phyloP scores from a whole-genome alignment of 1,140 invertebrate genomes.

The Dinothrombium tinctorium region DNA sequence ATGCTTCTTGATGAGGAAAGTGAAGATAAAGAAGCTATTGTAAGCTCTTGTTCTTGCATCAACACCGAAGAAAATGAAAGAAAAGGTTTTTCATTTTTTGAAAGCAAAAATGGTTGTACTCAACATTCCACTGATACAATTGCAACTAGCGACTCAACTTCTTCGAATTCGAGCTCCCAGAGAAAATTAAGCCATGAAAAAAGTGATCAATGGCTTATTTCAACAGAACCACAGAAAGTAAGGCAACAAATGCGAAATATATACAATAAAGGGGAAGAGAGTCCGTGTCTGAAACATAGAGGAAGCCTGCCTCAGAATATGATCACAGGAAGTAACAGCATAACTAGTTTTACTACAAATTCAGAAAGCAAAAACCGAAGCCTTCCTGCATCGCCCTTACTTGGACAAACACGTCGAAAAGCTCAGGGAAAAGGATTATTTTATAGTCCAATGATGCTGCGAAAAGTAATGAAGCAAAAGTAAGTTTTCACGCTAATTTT shows the following conservation, averaged over 20 bases:
- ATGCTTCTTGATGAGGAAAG: constrained; percentile 5
- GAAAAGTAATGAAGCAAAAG: constrained; percentile 15
- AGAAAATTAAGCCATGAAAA: neutral
- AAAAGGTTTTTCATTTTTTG: neutral
- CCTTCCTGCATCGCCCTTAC: constrained; percentile 4
- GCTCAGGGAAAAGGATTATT: constrained; percentile 13
- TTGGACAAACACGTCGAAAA: neutral
- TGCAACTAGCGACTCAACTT: neutral
- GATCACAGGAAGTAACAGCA: neutral
- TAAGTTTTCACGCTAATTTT: constrained; percentile 28
- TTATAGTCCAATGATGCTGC: constrained; percentile 16
- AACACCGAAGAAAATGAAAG: too few species aligned
- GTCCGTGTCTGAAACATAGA: too few species aligned
- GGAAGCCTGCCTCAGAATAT: neutral
- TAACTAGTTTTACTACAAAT: neutral
- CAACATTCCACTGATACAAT: neutral
- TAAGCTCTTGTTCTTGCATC: constrained; percentile 7
- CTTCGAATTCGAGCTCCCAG: neutral
- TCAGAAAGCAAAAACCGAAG: constrained; percentile 1
- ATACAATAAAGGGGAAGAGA: too few species aligned
- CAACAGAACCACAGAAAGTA: neutral
- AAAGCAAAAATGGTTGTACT: neutral
- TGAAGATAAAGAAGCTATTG: constrained; percentile 14
- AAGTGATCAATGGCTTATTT: too few species aligned
- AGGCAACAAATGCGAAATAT: neutral